Base-by-base conservation (phyloP, 2,113 vertebrate species). In the Gnathonemus echidnorhynchus region DNA sequence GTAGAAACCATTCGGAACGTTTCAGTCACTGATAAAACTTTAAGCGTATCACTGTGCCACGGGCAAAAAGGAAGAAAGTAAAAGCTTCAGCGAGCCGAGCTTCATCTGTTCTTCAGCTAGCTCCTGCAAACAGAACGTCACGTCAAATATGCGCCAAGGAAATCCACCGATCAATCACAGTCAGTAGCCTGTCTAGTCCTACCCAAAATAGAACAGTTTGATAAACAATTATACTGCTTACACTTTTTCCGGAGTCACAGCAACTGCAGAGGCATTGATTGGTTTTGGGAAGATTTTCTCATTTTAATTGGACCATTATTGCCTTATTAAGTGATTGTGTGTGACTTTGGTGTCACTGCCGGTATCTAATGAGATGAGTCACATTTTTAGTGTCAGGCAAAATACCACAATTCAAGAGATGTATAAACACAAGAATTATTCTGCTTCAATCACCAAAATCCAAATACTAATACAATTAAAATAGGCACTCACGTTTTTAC, bases 11-110 rank as follows among this genome's bases (percentile, higher is more conserved):
- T 89, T 49, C 5, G 0, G 58, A 70, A 48, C 45, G 31, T 88
- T 90, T 56, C 53, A n/a, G 83, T 88, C 42, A 87, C 31, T 80
- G 50, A 77, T 42, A 83, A 90, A 83, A 90, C 87, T 86, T 58
- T 90, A 87, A 13, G 13, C 27, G 6, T 48, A 11, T 85, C 49
- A 9, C 24, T 53, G n/a, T 53, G 46, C 49, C 10, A n/a, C 27
- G 3, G 86, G 45, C 86, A 87, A 35, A 31, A 62, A 9, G 6
- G 9, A 62, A 62, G 56, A 24, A 53, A 53, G 48, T 27, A 87
- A 31, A 5, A 48, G n/a, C 84, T 49, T 19, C 10, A 53, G 49
- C 1, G 10, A 52, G 49, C 45, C 0, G 13, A 87, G 48, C 49
- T 35, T 45, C 45, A 45, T 46, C 48, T 46, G 45, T 87, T 87